Conservation (phyloP, 2,888 invertebrate species). For the Beris chalybata region DNA sequence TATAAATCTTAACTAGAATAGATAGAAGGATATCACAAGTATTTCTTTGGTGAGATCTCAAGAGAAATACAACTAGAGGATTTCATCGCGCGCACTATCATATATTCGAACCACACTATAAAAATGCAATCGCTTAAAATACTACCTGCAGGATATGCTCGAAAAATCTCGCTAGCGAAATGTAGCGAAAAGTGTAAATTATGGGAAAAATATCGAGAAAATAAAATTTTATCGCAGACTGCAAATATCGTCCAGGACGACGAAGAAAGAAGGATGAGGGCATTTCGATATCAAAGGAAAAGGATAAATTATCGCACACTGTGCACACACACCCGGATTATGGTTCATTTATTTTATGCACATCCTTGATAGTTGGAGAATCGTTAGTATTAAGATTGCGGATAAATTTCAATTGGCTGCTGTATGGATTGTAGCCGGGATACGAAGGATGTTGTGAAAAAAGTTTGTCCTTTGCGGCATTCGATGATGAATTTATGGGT, state of each 20-base stretch:
- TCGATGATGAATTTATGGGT: too few relatives aligned
- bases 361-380: conserved; percentile 21
- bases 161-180: conserved; percentile 7
- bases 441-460: too few relatives aligned
- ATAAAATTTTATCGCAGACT: conserved; percentile 22
- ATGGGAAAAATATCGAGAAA: conserved; percentile 12
- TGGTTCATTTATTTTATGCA: conserved; percentile 24
- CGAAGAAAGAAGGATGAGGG: conserved; percentile 1
- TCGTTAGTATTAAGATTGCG: conserved; percentile 7
- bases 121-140: conserved; percentile 20
- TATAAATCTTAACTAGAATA: conserved; percentile 26
- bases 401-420: conserved; percentile 14
- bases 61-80: not conserved
- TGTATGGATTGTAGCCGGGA: too few relatives aligned
- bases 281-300: not conserved
- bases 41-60: not conserved
- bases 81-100: conserved; percentile 10
- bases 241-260: not conserved
- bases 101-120: not conserved
- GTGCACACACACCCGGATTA: conserved; percentile 12
- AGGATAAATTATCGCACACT: conserved; percentile 1
- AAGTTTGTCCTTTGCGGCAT: too few relatives aligned
- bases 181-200: conserved; percentile 20
- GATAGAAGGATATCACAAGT: conserved; percentile 24
- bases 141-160: conserved; percentile 19